Evolutionary conservation across 2,113 vertebrate genomes (phyloP).

Genomic region (Stegostoma tigrinum): DNA sequence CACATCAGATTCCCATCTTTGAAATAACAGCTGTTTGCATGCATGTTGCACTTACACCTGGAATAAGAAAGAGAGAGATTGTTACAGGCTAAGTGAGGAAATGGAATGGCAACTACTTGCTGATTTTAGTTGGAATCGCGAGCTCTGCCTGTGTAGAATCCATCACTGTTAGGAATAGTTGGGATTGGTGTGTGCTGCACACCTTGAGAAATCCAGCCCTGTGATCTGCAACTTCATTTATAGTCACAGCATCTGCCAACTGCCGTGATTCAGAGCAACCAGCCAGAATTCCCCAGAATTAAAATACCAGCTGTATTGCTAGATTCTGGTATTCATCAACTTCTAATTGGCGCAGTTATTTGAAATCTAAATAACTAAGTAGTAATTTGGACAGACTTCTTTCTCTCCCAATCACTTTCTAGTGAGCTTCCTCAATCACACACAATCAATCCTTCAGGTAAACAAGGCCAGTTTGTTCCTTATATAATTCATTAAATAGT

Average conservation of each 20-base stretch:
- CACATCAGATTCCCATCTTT: slow-evolving; percentile 87
- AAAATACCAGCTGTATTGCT: neutral
- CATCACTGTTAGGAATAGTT: neutral
- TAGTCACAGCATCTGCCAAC: neutral
- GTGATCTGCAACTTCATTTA: slow-evolving; percentile 5
- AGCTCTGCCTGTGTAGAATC: neutral
- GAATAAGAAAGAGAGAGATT: slow-evolving; percentile 13
- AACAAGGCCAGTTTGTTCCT: neutral
- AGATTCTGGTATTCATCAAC: neutral
- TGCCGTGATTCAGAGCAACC: neutral
- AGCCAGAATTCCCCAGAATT: slow-evolving; percentile 1
- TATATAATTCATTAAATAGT: neutral
- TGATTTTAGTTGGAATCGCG: neutral
- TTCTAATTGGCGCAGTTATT: neutral
- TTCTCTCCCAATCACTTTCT: neutral
- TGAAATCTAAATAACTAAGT: neutral
- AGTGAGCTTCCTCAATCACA: neutral
- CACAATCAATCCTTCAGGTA: neutral
- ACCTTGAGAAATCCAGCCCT: neutral
- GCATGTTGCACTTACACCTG: slow-evolving; percentile 98
- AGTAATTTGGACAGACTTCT: neutral
- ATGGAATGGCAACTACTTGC: neutral
- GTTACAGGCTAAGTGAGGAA: neutral
- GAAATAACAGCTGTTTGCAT: slow-evolving; percentile 80
- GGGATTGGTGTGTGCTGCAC: neutral